A percentile compares a stretch with the other conserved stretches of the same genome.
Conservation (phyloP, 1,140 invertebrate species). For the Liolophura sinensis region DNA sequence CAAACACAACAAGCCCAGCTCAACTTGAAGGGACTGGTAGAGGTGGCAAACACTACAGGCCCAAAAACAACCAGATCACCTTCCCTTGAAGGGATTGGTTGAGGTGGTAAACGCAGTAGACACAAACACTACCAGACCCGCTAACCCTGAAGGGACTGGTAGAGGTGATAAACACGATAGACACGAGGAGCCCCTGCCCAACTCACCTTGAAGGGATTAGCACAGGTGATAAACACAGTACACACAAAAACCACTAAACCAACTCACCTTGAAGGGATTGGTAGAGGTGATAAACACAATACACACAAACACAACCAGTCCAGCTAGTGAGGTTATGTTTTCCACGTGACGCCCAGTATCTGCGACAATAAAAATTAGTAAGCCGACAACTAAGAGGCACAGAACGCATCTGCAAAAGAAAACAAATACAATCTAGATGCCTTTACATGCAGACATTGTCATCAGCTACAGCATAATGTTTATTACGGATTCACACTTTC, state of each 20-base stretch:
- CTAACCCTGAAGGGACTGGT: conserved; percentile 34
- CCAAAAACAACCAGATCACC: conserved; percentile 29
- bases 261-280: conserved; percentile 35
- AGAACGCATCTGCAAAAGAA: too few species aligned
- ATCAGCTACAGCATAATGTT: too few species aligned
- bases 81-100: too few species aligned
- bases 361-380: too few species aligned
- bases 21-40: conserved; percentile 37
- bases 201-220: neutral
- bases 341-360: conserved; percentile 8
- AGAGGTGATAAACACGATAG: conserved; percentile 34
- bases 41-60: conserved; percentile 30
- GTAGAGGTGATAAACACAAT: conserved; percentile 33
- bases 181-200: conserved; percentile 28
- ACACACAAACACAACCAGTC: conserved; percentile 28
- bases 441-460: too few species aligned
- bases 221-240: too few species aligned
- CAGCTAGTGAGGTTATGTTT: conserved; percentile 34
- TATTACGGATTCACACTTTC: too few species aligned
- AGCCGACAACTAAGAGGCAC: too few species aligned
- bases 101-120: too few species aligned
- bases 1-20: neutral
- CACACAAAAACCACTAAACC: too few species aligned
- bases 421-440: too few species aligned
- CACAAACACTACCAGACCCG: too few species aligned